These are phyloP conservation scores for Marasmarcha lunaedactyla DNA, from an alignment of 2,888 invertebrate genomes.

Conservation along the genomic window DNA sequence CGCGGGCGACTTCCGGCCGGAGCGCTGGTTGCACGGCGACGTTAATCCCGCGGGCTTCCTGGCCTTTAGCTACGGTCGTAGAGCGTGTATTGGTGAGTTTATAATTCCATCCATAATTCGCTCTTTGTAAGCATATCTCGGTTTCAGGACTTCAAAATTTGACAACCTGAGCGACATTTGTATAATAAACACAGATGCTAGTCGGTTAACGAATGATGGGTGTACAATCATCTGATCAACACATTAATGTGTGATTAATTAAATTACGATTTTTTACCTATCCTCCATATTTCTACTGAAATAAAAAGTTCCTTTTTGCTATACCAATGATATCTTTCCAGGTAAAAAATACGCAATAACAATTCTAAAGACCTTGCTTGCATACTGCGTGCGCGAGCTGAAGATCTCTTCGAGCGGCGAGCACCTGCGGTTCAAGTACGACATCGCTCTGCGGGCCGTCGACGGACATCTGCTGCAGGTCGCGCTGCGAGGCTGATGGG, in stretches of 20 bases:
- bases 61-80: slow-evolving; percentile 36
- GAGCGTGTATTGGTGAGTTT: slow-evolving; percentile 32
- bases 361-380: slow-evolving; percentile 34
- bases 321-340: too few species aligned
- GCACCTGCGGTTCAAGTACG: slow-evolving; percentile 28
- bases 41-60: slow-evolving; percentile 20
- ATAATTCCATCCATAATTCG: background rate
- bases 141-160: too few species aligned
- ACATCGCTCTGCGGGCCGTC: slow-evolving; percentile 27
- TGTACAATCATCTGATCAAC: too few species aligned
- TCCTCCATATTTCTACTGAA: too few species aligned
- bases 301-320: too few species aligned
- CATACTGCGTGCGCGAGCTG: slow-evolving; percentile 30
- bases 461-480: slow-evolving; percentile 32
- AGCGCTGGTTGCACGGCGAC: slow-evolving; percentile 31
- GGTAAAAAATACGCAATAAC: slow-evolving; percentile 42
- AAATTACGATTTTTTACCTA: too few species aligned
- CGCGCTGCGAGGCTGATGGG: slow-evolving; percentile 10
- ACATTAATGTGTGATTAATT: too few species aligned
- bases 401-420: slow-evolving; percentile 27
- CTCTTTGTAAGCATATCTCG: too few species aligned
- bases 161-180: too few species aligned
- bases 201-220: too few species aligned
- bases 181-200: too few species aligned
- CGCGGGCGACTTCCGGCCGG: slow-evolving; percentile 30